phyloP scores from a whole-genome alignment of 2,888 invertebrate species.

The Parochlus steinenii region DNA sequence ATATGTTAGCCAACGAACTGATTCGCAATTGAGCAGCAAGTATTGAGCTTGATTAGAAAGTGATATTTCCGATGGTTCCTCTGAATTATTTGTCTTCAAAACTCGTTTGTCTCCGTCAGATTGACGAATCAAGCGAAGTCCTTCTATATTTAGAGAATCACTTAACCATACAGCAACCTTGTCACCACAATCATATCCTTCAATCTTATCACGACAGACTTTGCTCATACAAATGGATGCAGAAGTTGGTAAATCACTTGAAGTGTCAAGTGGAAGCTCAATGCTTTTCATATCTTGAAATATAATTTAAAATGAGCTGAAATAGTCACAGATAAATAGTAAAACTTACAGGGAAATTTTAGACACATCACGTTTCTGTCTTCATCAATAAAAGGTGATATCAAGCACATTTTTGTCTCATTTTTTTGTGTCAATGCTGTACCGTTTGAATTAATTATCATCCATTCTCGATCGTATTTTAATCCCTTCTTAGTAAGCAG shows the following conservation, averaged over 20 bases:
- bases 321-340: neutral
- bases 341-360: conserved; percentile 38
- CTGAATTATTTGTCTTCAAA: conserved; percentile 7
- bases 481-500: conserved; percentile 58
- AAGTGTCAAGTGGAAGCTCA: conserved; percentile 34
- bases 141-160: conserved; percentile 47
- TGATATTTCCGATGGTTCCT: conserved; percentile 32
- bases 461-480: conserved; percentile 82
- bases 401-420: conserved; percentile 57
- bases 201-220: conserved; percentile 68
- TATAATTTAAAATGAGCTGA: conserved; percentile 7
- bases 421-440: conserved; percentile 80
- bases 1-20: conserved; percentile 51
- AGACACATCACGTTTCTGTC: conserved; percentile 36
- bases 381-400: conserved; percentile 55
- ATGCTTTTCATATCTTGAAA: conserved; percentile 36
- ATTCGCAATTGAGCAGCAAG: conserved; percentile 61
- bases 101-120: conserved; percentile 25
- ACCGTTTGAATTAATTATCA: conserved; percentile 70
- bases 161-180: conserved; percentile 68
- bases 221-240: conserved; percentile 53
- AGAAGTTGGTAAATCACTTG: conserved; percentile 20
- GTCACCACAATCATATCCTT: conserved; percentile 72
- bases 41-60: conserved; percentile 75
- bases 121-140: conserved; percentile 52